Evolutionary conservation across 2,797 vertebrate genomes (phyloP).

Genomic region (Hippoglossus hippoglossus): DNA sequence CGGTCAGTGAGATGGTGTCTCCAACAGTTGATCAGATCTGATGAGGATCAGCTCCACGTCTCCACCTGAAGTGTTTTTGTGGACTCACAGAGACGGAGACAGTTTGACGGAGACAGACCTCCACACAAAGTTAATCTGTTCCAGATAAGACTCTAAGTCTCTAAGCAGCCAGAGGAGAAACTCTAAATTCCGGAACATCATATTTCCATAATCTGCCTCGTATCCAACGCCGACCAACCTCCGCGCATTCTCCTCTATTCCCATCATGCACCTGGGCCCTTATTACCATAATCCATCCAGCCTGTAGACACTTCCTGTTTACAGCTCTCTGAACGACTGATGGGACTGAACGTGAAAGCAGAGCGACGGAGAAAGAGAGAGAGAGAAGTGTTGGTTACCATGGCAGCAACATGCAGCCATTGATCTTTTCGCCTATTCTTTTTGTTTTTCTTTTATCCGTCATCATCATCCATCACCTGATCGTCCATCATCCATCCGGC

Average conservation of each 20-base stretch:
- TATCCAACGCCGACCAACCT: conserved; percentile 21
- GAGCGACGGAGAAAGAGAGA: background rate
- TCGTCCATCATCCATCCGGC: background rate
- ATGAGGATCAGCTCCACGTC: background rate
- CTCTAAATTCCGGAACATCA: conserved; percentile 39
- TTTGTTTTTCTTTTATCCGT: conserved; percentile 21
- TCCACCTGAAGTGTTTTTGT: background rate
- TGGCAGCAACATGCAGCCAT: conserved; percentile 50
- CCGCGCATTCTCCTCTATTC: conserved; percentile 48
- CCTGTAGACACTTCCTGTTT: conserved; percentile 65
- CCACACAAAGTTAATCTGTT: conserved; percentile 48
- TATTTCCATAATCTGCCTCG: conserved; percentile 76
- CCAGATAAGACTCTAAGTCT: conserved; percentile 59
- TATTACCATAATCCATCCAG: conserved; percentile 70
- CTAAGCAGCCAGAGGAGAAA: conserved; percentile 26
- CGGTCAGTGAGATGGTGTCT: too few species aligned
- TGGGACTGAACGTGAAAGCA: conserved; percentile 20
- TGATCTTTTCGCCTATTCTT: background rate
- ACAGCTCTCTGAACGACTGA: conserved; percentile 28
- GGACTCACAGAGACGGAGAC: background rate
- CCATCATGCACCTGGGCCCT: conserved; percentile 69
- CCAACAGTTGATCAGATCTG: background rate
- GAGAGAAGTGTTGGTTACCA: conserved; percentile 15
- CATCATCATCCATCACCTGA: conserved; percentile 3
- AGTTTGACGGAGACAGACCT: conserved; percentile 7